Evolutionary conservation across 2,797 vertebrate species (phyloP), one percentile per base, ranked within the genome.

Genomic region (Darevskia mixta): DNA sequence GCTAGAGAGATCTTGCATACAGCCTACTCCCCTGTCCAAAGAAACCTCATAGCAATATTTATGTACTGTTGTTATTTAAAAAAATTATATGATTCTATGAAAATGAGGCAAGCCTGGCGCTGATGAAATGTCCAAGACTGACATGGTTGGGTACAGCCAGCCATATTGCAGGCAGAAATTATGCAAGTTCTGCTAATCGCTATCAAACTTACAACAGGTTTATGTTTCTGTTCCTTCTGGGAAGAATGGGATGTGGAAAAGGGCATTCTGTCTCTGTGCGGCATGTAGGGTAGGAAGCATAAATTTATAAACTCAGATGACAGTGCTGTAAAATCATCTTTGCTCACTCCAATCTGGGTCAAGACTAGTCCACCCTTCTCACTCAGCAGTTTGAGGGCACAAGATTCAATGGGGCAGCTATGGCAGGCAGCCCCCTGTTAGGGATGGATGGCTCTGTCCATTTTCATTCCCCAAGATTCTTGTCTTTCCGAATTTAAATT

Each of bases 11-110:
- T 49, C 13, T 49, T 49, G 49, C 11, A 3, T 49, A 49, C 49
- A 3, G 49, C 49, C 49, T 49, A 49, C 49, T 49, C 49, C 3
- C 11, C 49, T 49, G 11, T 3, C 49, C 49, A 49, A 49, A 49
- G 49, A 49, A 49, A 49, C 49, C 49, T 49, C 49, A 49, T 4
- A 49, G 49, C 49, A 49, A 49, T 91, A 92, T 94, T 93, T 95
- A 93, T 93, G 94, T 90, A 89, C 89, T 89, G 92, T 86, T 90
- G 87, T 92, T 89, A 91, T 94, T 81, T 94, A 94, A 87, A 49
- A 87, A 11, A 49, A 49, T 49, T 4, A 4, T 49, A 49, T 3
- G 1, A 49, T 49, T 49, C 3, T 49, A 49, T 13, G 49, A 49
- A 49, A 93, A 90, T 86, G 80, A 92, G 93, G 93, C 0, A 75